These are phyloP conservation scores for Drosophila carrolli DNA, from an alignment of 1,140 invertebrate genomes.

Conservation along the genomic window DNA sequence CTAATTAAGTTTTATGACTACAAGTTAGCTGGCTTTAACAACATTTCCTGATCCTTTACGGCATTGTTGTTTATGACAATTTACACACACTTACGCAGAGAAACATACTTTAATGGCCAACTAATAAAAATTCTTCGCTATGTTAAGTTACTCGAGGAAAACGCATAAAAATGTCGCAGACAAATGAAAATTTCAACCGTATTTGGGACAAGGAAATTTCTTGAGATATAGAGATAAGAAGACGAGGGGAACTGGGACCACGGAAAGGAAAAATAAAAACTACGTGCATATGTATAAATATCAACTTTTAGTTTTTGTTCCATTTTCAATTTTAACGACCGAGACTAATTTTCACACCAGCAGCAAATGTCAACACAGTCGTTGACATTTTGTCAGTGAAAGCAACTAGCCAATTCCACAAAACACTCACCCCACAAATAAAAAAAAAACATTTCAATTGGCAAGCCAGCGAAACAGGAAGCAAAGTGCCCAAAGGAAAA, in stretches of 20 bases:
- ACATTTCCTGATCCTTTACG: constrained; percentile 44
- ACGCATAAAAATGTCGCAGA: constrained; percentile 38
- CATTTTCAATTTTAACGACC: constrained; percentile 27
- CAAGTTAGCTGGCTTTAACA: constrained; percentile 16
- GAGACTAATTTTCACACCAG: constrained; percentile 46
- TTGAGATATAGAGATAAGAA: constrained; percentile 35
- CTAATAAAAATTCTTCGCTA: constrained; percentile 46
- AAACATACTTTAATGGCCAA: constrained; percentile 45
- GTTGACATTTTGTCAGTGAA: constrained; percentile 44
- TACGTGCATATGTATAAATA: constrained; percentile 19
- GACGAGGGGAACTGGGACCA: neutral
- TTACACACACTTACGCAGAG: constrained; percentile 1
- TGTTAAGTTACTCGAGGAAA: constrained; percentile 16
- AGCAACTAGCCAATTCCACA: constrained; percentile 24
- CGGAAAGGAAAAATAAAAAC: neutral
- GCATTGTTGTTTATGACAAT: constrained; percentile 27
- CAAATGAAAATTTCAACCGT: constrained; percentile 28
- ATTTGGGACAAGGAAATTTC: constrained; percentile 27
- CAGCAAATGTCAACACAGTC: constrained; percentile 33
- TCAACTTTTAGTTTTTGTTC: constrained; percentile 5
- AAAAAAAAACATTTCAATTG: constrained; percentile 40
- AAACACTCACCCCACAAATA: neutral
- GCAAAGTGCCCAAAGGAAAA: constrained; percentile 35
- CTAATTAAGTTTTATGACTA: constrained; percentile 66
- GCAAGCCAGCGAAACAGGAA: constrained; percentile 43